phyloP scores from a whole-genome alignment of 2,113 vertebrate genomes.

The Coryphaenoides rupestris region DNA sequence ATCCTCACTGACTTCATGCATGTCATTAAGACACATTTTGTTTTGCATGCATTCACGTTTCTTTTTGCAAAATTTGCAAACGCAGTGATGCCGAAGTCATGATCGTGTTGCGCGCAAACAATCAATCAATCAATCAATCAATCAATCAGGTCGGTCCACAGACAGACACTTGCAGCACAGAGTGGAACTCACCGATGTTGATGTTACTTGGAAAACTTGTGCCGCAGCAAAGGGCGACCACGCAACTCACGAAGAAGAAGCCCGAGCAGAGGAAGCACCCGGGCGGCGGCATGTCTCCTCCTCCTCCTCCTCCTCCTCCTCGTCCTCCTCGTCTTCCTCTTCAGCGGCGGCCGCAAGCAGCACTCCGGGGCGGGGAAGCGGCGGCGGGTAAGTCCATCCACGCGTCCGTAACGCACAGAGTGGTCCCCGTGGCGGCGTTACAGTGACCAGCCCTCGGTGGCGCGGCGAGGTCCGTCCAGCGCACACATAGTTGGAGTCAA shows the following conservation, averaged over 20 bases:
- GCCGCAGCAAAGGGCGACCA: slow-evolving; percentile 84
- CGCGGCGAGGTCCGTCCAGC: too few relatives aligned
- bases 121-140: too few relatives aligned
- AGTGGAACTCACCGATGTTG: slow-evolving; percentile 88
- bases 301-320: too few relatives aligned
- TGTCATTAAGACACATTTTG: too few relatives aligned
- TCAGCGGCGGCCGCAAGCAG: slow-evolving; percentile 63
- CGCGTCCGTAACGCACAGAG: slow-evolving; percentile 27
- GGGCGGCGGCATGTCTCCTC: slow-evolving; percentile 93
- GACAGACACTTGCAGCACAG: background rate
- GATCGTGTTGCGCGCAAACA: too few relatives aligned
- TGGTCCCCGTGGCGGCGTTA: background rate
- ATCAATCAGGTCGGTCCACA: too few relatives aligned
- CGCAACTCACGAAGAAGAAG: slow-evolving; percentile 83
- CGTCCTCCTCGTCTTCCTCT: too few relatives aligned
- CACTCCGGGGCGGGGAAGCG: slow-evolving; percentile 75
- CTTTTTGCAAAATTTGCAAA: too few relatives aligned
- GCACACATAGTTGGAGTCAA: background rate
- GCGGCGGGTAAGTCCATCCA: slow-evolving; percentile 79
- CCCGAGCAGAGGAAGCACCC: slow-evolving; percentile 67
- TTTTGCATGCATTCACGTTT: too few relatives aligned
- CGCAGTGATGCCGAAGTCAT: too few relatives aligned
- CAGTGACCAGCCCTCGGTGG: background rate
- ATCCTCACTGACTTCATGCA: too few relatives aligned
- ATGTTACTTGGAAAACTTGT: slow-evolving; percentile 98